Evolutionary conservation across 2,888 invertebrate genomes (phyloP).

Genomic region (Diarsia dahlii): DNA sequence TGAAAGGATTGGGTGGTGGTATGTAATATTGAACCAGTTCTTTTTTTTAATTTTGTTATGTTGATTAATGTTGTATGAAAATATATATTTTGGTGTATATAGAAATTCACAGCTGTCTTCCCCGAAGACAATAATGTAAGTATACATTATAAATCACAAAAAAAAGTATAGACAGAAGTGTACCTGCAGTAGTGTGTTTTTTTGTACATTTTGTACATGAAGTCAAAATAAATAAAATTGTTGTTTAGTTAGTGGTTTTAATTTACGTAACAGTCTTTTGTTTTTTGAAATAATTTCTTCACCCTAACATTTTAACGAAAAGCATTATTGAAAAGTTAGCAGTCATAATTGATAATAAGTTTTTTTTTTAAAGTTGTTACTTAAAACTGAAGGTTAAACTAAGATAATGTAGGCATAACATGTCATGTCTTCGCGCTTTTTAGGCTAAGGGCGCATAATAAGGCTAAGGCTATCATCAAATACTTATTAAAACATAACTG

Average conservation of each 20-base stretch:
- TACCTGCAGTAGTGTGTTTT: too few species aligned
- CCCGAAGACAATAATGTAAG: too few species aligned
- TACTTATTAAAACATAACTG: conserved; percentile 40
- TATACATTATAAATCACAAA: too few species aligned
- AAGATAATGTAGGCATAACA: conserved; percentile 25
- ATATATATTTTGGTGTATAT: too few species aligned
- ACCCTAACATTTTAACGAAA: not conserved
- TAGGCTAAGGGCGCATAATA: conserved; percentile 53
- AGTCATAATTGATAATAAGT: not conserved
- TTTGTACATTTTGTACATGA: too few species aligned
- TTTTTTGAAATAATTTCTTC: too few species aligned
- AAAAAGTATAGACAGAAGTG: not conserved
- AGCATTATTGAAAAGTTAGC: not conserved
- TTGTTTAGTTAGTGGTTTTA: not conserved
- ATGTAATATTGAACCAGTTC: conserved; percentile 8
- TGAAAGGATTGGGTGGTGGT: conserved; percentile 58
- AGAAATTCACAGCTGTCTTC: too few species aligned
- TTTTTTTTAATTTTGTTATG: not conserved
- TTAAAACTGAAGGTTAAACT: conserved; percentile 8
- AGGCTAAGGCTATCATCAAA: conserved; percentile 51
- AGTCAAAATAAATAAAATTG: too few species aligned
- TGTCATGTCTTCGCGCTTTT: conserved; percentile 47
- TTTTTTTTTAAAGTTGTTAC: not conserved
- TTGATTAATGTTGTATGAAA: not conserved
- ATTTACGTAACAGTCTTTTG: not conserved